These are phyloP conservation scores for Rotaria socialis DNA, from an alignment of 2,888 invertebrate genomes.

Conservation along the genomic window DNA sequence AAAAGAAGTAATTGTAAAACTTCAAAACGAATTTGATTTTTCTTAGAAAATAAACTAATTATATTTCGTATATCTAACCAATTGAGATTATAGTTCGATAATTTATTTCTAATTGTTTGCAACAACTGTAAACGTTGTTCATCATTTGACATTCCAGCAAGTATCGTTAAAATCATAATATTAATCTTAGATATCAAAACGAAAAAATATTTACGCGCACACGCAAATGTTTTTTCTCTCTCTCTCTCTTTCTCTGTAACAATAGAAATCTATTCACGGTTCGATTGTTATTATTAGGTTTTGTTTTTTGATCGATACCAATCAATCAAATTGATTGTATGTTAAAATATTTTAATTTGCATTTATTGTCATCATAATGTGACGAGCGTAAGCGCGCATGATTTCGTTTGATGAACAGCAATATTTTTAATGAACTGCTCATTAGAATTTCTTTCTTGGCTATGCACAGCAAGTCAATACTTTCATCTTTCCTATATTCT, in stretches of 20 bases:
- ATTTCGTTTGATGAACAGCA: constrained; percentile 7
- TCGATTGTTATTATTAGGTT: constrained; percentile 24
- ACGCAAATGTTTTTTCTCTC: background rate
- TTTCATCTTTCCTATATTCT: background rate
- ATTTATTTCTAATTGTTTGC: constrained; percentile 8
- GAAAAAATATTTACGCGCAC: background rate
- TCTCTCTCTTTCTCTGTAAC: too few relatives aligned
- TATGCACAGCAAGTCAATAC: background rate
- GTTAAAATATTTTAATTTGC: constrained; percentile 26
- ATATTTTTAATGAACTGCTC: constrained; percentile 26
- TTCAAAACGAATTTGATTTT: background rate
- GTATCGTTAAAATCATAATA: background rate
- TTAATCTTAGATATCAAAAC: background rate
- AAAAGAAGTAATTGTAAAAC: background rate
- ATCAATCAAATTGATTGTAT: constrained; percentile 29
- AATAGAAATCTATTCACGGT: background rate
- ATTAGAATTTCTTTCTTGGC: background rate
- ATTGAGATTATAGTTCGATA: background rate
- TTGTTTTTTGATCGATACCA: constrained; percentile 14
- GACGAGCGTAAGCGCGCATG: background rate
- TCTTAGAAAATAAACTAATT: background rate
- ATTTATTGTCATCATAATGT: constrained; percentile 29
- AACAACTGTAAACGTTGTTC: constrained; percentile 26
- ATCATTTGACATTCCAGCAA: constrained; percentile 2
- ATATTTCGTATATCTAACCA: constrained; percentile 1